These are phyloP conservation scores for Podilymbus podiceps DNA, from an alignment of 2,113 vertebrate genomes.

Conservation along the genomic window DNA sequence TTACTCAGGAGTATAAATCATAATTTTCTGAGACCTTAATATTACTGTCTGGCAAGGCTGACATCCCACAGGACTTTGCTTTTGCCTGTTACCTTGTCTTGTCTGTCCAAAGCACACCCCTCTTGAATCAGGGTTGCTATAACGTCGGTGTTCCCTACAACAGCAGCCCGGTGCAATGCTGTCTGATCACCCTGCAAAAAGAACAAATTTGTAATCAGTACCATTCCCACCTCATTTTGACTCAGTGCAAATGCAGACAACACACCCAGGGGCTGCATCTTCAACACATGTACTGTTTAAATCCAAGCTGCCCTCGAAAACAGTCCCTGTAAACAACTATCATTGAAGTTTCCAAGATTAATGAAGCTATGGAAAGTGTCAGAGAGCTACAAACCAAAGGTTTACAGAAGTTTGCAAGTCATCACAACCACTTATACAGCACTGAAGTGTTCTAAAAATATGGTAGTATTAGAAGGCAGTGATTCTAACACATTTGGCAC, in stretches of 20 bases:
- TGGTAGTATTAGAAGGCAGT: not conserved
- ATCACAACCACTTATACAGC: not conserved
- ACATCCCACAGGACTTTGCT: not conserved
- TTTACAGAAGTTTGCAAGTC: not conserved
- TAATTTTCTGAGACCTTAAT: not conserved
- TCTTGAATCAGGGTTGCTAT: slow-evolving; percentile 89
- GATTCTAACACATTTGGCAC: not conserved
- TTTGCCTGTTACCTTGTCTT: slow-evolving; percentile 87
- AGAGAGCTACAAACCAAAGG: not conserved
- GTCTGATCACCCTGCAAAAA: slow-evolving; percentile 89
- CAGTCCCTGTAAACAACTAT: not conserved
- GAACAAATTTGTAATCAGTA: not conserved
- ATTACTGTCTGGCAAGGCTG: not conserved
- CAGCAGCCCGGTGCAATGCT: slow-evolving; percentile 89
- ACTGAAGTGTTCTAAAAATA: not conserved
- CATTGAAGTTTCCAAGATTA: not conserved
- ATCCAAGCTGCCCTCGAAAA: not conserved
- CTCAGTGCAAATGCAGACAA: not conserved
- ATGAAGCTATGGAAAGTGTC: not conserved
- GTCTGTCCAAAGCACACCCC: slow-evolving; percentile 91
- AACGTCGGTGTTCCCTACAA: slow-evolving; percentile 88
- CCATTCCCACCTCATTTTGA: not conserved
- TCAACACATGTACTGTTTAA: not conserved
- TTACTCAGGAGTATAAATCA: not conserved
- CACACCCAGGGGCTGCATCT: not conserved